Conservation (phyloP, 1,140 invertebrate species). For the Drosophila nebulosa region DNA sequence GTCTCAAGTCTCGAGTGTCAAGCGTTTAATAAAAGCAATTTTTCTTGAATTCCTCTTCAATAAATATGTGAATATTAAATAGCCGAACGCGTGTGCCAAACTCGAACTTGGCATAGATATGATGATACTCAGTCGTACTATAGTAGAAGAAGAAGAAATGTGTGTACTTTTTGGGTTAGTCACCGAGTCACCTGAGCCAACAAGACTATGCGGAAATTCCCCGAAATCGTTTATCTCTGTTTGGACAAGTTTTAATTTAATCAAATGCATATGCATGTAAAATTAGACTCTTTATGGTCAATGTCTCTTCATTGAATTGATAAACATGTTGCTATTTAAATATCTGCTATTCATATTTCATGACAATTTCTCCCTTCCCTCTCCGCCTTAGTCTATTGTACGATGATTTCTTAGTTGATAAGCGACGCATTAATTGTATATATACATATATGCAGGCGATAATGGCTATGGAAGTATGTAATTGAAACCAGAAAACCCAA, state of each 20-base stretch:
- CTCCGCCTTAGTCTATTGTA: neutral
- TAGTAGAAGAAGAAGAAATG: neutral
- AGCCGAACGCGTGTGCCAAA: conserved; percentile 28
- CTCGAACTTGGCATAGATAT: conserved; percentile 13
- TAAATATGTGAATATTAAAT: neutral
- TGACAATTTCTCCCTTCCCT: neutral
- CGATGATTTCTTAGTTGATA: neutral
- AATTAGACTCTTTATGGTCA: neutral
- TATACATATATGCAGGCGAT: neutral
- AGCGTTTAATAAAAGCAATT: neutral
- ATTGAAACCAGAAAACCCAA: neutral
- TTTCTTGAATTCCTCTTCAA: neutral
- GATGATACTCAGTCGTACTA: neutral
- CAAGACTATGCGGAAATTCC: conserved; percentile 35
- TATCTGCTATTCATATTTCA: neutral
- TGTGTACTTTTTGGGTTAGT: conserved; percentile 1
- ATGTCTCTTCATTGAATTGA: neutral
- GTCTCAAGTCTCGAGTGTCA: neutral
- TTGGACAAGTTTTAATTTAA: neutral
- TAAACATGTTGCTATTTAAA: neutral
- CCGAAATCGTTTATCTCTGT: conserved; percentile 8
- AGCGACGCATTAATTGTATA: neutral
- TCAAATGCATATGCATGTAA: neutral
- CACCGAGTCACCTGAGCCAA: conserved; percentile 15
- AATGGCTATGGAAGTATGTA: neutral